Evolutionary conservation across 2,888 invertebrate genomes (phyloP), one percentile per base, ranked within the genome.

Genomic region (Euclidia mi): DNA sequence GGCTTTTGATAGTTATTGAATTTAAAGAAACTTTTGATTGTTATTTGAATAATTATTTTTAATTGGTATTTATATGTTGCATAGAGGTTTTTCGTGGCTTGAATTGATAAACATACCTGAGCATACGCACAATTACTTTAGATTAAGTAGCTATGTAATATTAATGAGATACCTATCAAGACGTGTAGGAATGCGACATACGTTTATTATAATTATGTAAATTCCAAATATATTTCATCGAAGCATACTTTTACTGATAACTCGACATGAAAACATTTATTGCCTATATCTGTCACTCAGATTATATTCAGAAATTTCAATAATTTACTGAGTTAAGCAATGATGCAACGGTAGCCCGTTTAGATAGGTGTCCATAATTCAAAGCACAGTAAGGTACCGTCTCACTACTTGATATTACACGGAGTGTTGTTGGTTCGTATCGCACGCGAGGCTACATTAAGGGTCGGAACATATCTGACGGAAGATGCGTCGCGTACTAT

Each of bases 51-150:
- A 43, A 15, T 34, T 52, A 43, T 31, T 62, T 57, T 56, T 46
- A 51, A 52, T 56, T 56, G 55, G 40, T 53, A 56, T 58, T 71
- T 55, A 60, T 41, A 34, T 71, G 45, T 57, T 52, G 44, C 28
- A 41, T 43, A 31, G 18, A 37, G 31, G 43, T 51, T 10, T 31
- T 18, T 37, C 9, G 42, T 14, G 29, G 11, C 31, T 38, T 20
- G 2, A 43, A 6, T 50, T 14, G 37, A 43, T 20, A 32, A 47
- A 40, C 12, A 25, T 25, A 1, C 34, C 12, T 35, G 17, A 10
- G n/a, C 10, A 10, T 15, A 48, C 41, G 32, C 48, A 40, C 40
- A 47, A 15, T 45, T 45, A 18, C 9, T n/a, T 18, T 18, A 3
- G 18, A 40, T 40, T 20, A 20, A 40, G 20, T 40, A 40, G 7